phyloP scores from a whole-genome alignment of 2,888 invertebrate species.

The Julus scanicus region DNA sequence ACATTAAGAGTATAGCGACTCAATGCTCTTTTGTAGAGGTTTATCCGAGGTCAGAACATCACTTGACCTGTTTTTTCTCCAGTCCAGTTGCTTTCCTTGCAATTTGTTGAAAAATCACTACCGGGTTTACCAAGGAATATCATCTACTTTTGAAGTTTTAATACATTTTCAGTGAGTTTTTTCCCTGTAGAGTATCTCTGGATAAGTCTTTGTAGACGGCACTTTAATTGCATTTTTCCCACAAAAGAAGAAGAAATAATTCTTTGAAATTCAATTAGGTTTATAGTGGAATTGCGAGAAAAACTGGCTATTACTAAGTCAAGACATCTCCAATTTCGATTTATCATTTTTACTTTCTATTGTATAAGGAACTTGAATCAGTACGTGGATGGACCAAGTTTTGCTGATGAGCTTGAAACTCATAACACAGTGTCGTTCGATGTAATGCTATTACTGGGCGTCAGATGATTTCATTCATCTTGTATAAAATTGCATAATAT shows the following conservation, averaged over 20 bases:
- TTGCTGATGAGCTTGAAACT: neutral
- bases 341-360: conserved; percentile 26
- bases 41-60: neutral
- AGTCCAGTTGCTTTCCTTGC: neutral
- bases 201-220: conserved; percentile 6
- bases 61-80: neutral
- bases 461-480: neutral
- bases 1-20: neutral
- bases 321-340: conserved; percentile 47
- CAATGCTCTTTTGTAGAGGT: neutral
- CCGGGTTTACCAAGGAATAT: conserved; percentile 18
- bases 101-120: conserved; percentile 38
- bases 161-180: neutral
- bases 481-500: neutral
- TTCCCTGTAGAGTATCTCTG: neutral
- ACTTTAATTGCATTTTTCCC: conserved; percentile 34
- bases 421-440: conserved; percentile 10
- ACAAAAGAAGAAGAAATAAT: conserved; percentile 43
- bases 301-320: neutral
- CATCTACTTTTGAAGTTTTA: conserved; percentile 23
- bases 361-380: neutral
- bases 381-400: neutral
- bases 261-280: conserved; percentile 47
- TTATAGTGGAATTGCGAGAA: conserved; percentile 29
- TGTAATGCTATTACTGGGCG: neutral